Evolutionary conservation across 1,140 invertebrate species (phyloP), one percentile per base, ranked within the genome.

Genomic region (Pogonognathellus flavescens): DNA sequence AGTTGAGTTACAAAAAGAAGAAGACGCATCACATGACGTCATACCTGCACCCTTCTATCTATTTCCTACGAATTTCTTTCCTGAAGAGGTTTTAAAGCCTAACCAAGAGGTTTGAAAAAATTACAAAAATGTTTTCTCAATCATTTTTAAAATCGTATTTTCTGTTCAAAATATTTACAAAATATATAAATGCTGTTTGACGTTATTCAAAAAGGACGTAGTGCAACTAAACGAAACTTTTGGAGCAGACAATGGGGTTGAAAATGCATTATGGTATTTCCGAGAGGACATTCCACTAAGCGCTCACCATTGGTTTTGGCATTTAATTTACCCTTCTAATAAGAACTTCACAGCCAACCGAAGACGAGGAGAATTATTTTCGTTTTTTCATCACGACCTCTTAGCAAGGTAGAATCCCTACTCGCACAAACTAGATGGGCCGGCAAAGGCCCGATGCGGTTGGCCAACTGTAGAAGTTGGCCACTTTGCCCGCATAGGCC

Each of bases 201-300:
- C 16, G 22, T 60, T 60, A 18, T 7, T 60, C 4, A n/a, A 9
- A 10, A 13, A 80, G 50, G 72, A 80, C 50, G n/a, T 14, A 6
- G 50, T 80, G 14, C 6, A 41, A 16, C 20, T 80, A 7, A 31
- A 84, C 55, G 83, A 80, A n/a, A 18, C 13, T 4, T 20, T 72
- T n/a, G 83, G 83, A 20, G 49, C 20, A 6, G 70, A 72, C 83
- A 84, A 84, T 18, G 83, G 66, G 1, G 16, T 52, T 41, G 94
- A 95, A 88, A 91, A 93, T 84, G 90, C 92, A 80, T 76, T 96
- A n/a, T 91, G 92, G 22, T 95, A 96, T 90, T 96, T 94, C 91
- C 94, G 94, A 0, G 93, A 96, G 86, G 95, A 95, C 90, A 91
- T 93, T 84, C 93, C 93, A 84, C 91, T 95, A n/a, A 94, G 95